Conservation (phyloP, 2,113 vertebrate species). For the Scomber colias region DNA sequence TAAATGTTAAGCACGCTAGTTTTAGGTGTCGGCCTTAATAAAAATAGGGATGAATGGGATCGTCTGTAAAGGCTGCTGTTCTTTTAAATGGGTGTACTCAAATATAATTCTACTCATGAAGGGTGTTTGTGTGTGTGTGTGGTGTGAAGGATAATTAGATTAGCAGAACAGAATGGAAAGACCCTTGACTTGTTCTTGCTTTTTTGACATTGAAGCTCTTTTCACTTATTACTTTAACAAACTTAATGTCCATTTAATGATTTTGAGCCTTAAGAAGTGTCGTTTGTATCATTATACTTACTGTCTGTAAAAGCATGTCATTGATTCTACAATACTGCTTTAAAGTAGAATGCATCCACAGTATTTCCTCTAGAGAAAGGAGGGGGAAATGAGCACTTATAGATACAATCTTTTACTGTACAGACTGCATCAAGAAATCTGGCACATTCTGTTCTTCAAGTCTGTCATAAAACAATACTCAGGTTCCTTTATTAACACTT, state of each 20-base stretch:
- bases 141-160: constrained; percentile 15
- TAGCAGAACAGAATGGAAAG: neutral
- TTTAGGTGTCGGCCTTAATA: constrained; percentile 62
- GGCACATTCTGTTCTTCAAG: too few species aligned
- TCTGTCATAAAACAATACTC: too few species aligned
- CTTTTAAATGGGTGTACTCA: constrained; percentile 33
- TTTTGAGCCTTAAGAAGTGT: neutral
- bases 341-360: neutral
- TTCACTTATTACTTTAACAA: constrained; percentile 7
- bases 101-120: constrained; percentile 5
- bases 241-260: neutral
- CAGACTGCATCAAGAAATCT: too few species aligned
- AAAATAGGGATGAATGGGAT: constrained; percentile 51
- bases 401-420: too few species aligned
- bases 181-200: neutral
- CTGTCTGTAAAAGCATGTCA: neutral
- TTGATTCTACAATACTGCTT: neutral
- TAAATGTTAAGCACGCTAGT: constrained; percentile 59
- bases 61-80: constrained; percentile 41
- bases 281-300: neutral
- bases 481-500: too few species aligned
- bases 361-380: too few species aligned
- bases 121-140: neutral
- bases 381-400: too few species aligned
- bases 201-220: neutral